These are phyloP conservation scores for Drosophila micromelanica DNA, from an alignment of 1,140 invertebrate genomes.

Conservation along the genomic window DNA sequence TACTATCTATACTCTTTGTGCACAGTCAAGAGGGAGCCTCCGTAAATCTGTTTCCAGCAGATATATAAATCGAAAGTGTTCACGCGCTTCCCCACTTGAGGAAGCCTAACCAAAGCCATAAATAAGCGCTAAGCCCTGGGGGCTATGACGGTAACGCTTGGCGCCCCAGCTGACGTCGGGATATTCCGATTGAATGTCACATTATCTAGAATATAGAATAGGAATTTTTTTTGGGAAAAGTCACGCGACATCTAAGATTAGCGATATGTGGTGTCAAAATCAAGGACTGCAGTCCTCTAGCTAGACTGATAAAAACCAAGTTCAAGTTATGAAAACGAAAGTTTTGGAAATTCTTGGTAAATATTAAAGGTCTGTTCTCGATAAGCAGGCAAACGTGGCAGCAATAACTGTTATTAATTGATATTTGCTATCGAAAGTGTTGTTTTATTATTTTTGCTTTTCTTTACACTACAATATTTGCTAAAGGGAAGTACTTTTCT, in stretches of 20 bases:
- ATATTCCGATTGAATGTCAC: constrained; percentile 19
- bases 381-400: too few species aligned
- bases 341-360: too few species aligned
- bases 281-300: neutral
- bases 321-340: too few species aligned
- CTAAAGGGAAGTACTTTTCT: too few species aligned
- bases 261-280: constrained; percentile 2
- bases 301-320: too few species aligned
- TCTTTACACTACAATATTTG: too few species aligned
- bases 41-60: constrained; percentile 29
- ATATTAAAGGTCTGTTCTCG: too few species aligned
- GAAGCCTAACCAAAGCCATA: too few species aligned
- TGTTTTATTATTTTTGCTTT: neutral
- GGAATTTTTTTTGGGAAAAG: constrained; percentile 13
- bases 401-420: neutral
- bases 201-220: constrained; percentile 18
- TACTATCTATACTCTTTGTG: constrained; percentile 8
- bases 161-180: constrained; percentile 5
- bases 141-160: neutral
- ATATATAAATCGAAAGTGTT: constrained; percentile 31
- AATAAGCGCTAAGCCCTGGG: constrained; percentile 34
- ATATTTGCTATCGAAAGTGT: neutral
- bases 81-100: too few species aligned
- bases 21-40: constrained; percentile 1
- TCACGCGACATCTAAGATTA: constrained; percentile 4